Conservation (phyloP, 1,140 invertebrate genomes). For the Oryctes rhinoceros region DNA sequence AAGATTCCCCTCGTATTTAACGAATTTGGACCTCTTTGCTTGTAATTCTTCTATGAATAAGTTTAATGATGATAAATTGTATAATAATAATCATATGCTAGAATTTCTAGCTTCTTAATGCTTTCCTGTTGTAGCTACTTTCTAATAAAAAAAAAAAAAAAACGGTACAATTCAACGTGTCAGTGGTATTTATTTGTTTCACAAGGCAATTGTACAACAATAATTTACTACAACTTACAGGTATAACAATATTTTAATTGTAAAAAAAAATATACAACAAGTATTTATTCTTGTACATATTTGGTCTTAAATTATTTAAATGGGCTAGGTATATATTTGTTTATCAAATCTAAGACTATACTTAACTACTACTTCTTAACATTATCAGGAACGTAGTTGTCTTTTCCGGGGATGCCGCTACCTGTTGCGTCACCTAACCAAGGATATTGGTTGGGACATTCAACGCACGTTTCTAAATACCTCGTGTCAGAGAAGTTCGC, state of each 20-base stretch:
- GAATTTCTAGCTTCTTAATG: too few relatives aligned
- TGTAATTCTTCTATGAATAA: too few relatives aligned
- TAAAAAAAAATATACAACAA: slow-evolving; percentile 37
- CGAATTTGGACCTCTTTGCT: too few relatives aligned
- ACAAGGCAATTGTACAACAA: slow-evolving; percentile 32
- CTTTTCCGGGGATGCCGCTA: slow-evolving; percentile 77
- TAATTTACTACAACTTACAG: slow-evolving; percentile 36
- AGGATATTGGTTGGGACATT: slow-evolving; percentile 87
- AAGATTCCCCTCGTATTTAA: too few relatives aligned
- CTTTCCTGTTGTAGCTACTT: too few relatives aligned
- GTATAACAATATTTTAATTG: slow-evolving; percentile 36
- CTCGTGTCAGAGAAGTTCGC: slow-evolving; percentile 81
- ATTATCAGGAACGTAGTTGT: slow-evolving; percentile 83
- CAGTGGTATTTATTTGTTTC: neutral
- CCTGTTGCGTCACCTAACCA: slow-evolving; percentile 88
- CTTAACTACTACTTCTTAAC: slow-evolving; percentile 47
- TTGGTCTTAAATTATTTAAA: slow-evolving; percentile 32
- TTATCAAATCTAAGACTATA: slow-evolving; percentile 27
- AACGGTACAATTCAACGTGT: neutral
- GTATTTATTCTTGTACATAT: slow-evolving; percentile 41
- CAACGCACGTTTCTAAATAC: slow-evolving; percentile 87
- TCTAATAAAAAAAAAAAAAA: neutral
- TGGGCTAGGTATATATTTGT: neutral
- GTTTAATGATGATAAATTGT: too few relatives aligned
- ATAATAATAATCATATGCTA: too few relatives aligned